Evolutionary conservation across 2,113 vertebrate genomes (phyloP), one percentile per base, ranked within the genome.

Genomic region (Lampris incognitus): DNA sequence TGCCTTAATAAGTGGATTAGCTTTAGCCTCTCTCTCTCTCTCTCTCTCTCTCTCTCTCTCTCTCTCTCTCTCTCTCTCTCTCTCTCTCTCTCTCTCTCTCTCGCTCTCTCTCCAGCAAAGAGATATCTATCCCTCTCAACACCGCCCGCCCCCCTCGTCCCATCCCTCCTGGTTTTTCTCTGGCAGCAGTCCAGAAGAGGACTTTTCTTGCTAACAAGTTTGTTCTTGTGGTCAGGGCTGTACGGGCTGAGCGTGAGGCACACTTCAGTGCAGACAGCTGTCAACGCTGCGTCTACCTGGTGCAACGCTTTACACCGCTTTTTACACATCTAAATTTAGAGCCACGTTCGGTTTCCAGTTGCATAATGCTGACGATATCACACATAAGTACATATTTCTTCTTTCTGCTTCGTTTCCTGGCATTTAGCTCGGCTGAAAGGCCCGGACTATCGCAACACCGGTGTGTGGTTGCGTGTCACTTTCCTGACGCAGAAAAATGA

Each of bases 1-100:
- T 91, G 88, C 88, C 82, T 92, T 91, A 92, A 91, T 94, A 93
- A 93, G 93, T 92, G 90, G 93, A 94, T 94, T 92, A 94, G 83
- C 66, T 57, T 78, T 87, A 91, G 89, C 83, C 87, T 86, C 88
- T 91, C 81, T 11, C 50, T 82, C 68, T 75, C 76, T 70, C 71
- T 59, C 44, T 40, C 67, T 62, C 55, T 74, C 79, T 78, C 84
- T 38, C 66, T 81, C 64, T 10, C 6, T 57, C 60, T 51, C 67
- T 52, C 66, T 69, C 55, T 54, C 58, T n/a, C n/a, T 82, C 68
- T 75, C 68, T 59, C 55, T 59, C 55, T 62, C 48, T 41, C 7
- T 24, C 24, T 24, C 24, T 24, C 24, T 24, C 24, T 24, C 24
- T 24, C 87, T 86, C 88, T 90, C 24, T 24, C 24, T 24, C 24